Evolutionary conservation across 2,113 vertebrate genomes (phyloP).

Genomic region (Phainopepla nitens): DNA sequence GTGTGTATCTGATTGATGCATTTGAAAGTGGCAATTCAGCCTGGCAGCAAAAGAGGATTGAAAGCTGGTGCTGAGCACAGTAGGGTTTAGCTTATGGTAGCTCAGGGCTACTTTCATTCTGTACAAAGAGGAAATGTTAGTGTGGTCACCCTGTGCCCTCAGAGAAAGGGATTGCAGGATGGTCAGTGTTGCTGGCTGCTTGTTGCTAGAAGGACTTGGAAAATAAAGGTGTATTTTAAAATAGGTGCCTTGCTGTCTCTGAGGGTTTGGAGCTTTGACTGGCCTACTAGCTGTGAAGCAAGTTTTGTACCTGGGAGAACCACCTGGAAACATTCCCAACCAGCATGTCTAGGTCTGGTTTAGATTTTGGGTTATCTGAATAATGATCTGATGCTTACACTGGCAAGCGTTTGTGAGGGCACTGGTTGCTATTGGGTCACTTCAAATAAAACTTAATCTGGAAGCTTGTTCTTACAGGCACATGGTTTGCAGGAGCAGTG

Average conservation of each 20-base stretch:
- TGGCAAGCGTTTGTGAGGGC: neutral
- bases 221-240: neutral
- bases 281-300: neutral
- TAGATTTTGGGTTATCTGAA: neutral
- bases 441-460: neutral
- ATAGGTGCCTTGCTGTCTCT: neutral
- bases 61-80: neutral
- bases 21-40: neutral
- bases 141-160: neutral
- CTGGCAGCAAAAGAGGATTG: neutral
- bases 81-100: neutral
- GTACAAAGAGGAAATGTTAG: neutral
- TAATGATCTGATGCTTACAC: neutral
- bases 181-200: neutral
- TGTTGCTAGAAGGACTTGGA: neutral
- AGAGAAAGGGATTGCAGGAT: neutral
- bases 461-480: neutral
- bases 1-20: neutral
- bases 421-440: neutral
- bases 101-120: neutral
- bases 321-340: neutral
- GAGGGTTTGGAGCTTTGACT: neutral
- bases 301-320: neutral
- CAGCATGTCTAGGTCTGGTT: neutral
- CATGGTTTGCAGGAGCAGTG: neutral